phyloP scores from a whole-genome alignment of 2,113 vertebrate genomes.

The Clinocottus analis region DNA sequence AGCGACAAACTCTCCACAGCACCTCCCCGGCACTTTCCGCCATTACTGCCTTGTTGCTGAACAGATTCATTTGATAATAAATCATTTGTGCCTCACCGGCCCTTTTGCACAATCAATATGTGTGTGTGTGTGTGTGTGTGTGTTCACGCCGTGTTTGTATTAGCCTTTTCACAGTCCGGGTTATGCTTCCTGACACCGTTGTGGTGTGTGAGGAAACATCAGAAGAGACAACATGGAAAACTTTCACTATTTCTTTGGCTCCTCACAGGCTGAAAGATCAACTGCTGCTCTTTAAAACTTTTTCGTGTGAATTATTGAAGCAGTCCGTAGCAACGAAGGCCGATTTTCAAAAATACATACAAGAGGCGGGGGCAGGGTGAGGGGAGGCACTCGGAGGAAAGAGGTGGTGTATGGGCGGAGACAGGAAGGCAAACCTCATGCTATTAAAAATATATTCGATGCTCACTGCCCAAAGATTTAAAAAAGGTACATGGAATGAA shows the following conservation, averaged over 20 bases:
- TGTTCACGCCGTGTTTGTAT: conserved; percentile 15
- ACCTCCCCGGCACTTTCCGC: background rate
- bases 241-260: conserved; percentile 15
- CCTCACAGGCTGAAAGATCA: conserved; percentile 40
- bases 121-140: background rate
- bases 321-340: conserved; percentile 39
- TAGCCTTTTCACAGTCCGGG: conserved; percentile 1
- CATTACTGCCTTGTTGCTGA: background rate
- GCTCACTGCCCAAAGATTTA: conserved; percentile 62
- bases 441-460: conserved; percentile 73
- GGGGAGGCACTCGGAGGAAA: conserved; percentile 49
- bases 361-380: conserved; percentile 21
- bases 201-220: background rate
- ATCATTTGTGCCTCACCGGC: background rate
- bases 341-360: conserved; percentile 68
- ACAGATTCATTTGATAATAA: conserved; percentile 5
- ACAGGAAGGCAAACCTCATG: conserved; percentile 52
- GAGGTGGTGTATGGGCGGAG: conserved; percentile 22
- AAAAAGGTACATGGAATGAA: conserved; percentile 55
- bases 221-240: conserved; percentile 19
- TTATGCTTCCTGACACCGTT: background rate
- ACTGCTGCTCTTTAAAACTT: conserved; percentile 60
- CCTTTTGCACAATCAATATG: conserved; percentile 22
- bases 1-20: background rate
- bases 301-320: conserved; percentile 70